Evolutionary conservation across 2,113 vertebrate species (phyloP).

Genomic region (Ictalurus furcatus): DNA sequence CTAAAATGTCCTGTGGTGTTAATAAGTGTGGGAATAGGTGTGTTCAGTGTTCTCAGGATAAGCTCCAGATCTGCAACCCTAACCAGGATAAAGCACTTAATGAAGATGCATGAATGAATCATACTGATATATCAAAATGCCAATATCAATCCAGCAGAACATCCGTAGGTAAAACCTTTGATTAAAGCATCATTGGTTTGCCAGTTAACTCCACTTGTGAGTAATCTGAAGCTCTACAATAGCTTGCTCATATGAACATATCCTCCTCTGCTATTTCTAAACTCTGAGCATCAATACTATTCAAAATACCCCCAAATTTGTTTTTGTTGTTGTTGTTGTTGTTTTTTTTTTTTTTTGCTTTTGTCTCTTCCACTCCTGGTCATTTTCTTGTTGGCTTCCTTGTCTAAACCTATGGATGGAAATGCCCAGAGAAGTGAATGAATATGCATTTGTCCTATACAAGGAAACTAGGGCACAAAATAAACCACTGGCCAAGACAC

Average conservation of each 20-base stretch:
- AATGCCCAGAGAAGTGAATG: slow-evolving; percentile 30
- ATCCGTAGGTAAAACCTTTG: background rate
- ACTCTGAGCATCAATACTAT: background rate
- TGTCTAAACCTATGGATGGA: background rate
- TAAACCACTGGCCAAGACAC: slow-evolving; percentile 52
- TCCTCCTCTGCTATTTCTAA: background rate
- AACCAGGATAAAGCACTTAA: background rate
- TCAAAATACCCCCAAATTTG: background rate
- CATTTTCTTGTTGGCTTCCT: background rate
- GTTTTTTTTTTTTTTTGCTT: background rate
- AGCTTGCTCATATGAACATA: background rate
- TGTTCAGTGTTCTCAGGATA: background rate
- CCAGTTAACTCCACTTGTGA: background rate
- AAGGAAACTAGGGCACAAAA: slow-evolving; percentile 52
- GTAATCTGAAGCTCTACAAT: background rate
- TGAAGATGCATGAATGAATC: background rate
- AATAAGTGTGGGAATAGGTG: background rate
- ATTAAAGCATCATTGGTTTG: background rate
- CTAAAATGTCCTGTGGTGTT: background rate
- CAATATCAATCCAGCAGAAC: background rate
- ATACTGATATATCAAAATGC: background rate
- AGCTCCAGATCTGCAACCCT: background rate
- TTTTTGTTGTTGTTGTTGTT: too few species aligned
- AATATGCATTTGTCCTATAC: slow-evolving; percentile 39
- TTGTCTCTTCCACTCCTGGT: too few species aligned